Evolutionary conservation across 2,888 invertebrate species (phyloP), one percentile per base, ranked within the genome.

Genomic region (Agonopterix arenella): DNA sequence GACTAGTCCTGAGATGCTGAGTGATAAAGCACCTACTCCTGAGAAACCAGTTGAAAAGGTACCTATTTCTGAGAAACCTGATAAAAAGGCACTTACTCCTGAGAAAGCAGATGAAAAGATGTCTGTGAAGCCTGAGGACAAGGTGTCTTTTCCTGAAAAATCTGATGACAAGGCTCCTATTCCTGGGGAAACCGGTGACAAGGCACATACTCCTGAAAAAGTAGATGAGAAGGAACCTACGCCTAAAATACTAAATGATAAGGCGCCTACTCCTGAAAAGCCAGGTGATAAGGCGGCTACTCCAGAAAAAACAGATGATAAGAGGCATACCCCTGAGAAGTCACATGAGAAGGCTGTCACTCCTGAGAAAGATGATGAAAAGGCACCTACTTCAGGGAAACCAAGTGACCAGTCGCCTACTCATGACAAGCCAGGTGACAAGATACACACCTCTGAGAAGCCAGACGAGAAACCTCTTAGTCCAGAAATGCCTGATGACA

Each of bases 171-270:
- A 57, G 44, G 45, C 18, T 18, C 18, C 18, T 28, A 28, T 5
- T 28, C 7, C 28, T 28, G 28, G 45, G 49, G 16, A 54, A 49
- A 18, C 45, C 47, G 16, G 36, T 5, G 54, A 60, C 3, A 60
- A 59, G 38, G 49, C 46, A 9, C 45, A 54, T 1, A 59, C 56
- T 28, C 56, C 54, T 4, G 46, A 36, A 0, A 47, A 58, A 36
- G 28, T 28, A 16, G 52, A 54, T 11, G 46, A 55, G 2, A 61
- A 57, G 43, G 47, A 45, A 9, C 45, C 55, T 1, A 60, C 56
- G 16, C 56, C 54, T 4, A 45, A 36, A 0, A 46, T 57, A 36
- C 40, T 41, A 1, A 38, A 50, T 43, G 50, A 54, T 1, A 54
- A 57, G 40, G 11, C 49, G 28, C 37, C 44, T 37, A 48, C 41